phyloP scores from a whole-genome alignment of 2,113 vertebrate genomes.

The Syngnathoides biaculeatus region DNA sequence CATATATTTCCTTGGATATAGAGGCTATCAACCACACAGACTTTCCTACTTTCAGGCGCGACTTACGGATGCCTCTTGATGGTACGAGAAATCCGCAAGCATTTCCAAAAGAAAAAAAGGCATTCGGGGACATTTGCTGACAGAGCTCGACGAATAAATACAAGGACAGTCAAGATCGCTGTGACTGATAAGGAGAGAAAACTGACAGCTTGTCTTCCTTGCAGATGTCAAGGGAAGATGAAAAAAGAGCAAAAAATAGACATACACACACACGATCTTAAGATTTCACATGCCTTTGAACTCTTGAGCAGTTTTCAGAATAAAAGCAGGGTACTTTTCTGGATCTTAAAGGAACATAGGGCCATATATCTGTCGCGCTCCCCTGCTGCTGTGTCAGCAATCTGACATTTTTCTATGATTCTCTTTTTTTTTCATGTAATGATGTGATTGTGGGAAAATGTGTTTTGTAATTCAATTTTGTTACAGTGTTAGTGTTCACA shows the following conservation, averaged over 20 bases:
- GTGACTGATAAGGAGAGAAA: conserved; percentile 23
- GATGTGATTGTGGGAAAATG: conserved; percentile 31
- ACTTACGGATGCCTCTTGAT: conserved; percentile 22
- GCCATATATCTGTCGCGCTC: conserved; percentile 67
- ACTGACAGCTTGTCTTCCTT: conserved; percentile 27
- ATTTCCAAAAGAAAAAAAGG: conserved; percentile 13
- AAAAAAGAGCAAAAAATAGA: conserved; percentile 20
- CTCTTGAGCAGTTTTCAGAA: conserved; percentile 63
- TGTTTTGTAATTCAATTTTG: conserved; percentile 17
- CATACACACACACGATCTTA: conserved; percentile 23
- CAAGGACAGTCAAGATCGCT: conserved; percentile 17
- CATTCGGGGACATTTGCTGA: conserved; percentile 15
- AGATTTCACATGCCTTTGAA: conserved; percentile 68
- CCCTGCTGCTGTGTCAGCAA: conserved; percentile 38
- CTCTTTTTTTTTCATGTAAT: conserved; percentile 4
- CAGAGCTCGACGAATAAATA: conserved; percentile 8
- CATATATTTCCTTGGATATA: conserved; percentile 14
- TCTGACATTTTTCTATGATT: conserved; percentile 61
- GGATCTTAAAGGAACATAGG: conserved; percentile 75
- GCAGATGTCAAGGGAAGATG: conserved; percentile 31
- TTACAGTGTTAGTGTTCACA: conserved; percentile 34
- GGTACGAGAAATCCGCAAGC: conserved; percentile 19
- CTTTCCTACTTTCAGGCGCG: conserved; percentile 13
- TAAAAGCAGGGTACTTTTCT: conserved; percentile 76
- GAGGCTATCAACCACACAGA: neutral